Evolutionary conservation across 1,140 invertebrate species (phyloP), one percentile per base, ranked within the genome.

Genomic region (Lasioglossum albipes): DNA sequence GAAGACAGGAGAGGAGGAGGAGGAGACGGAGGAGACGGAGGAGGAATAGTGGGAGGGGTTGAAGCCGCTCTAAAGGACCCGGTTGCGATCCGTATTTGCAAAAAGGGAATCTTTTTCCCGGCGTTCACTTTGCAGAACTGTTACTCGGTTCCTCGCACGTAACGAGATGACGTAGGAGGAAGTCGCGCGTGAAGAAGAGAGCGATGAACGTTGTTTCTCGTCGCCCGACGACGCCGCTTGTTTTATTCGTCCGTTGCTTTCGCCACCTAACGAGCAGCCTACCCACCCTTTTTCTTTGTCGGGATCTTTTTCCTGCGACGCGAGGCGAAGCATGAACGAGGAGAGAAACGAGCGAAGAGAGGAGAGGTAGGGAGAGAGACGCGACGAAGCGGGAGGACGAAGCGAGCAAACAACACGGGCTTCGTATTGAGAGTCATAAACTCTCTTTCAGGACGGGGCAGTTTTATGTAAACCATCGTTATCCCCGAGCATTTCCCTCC

Each of bases 91-190:
- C 79, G 79, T 68, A 69, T 80, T 80, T 80, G 73, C 79, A 49
- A 75, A 80, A 80, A 75, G 79, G 79, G 65, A 61, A 61, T 66
- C 74, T 67, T 59, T 66, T 66, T 82, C 62, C 45, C 74, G 61
- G 64, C 52, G 41, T 81, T 77, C 78, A 62, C 74, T 74, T 80
- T 75, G 68, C 72, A 6, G 73, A 74, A 84, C 84, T 78, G 71
- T 85, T 85, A 82, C 84, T 54, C 66, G 79, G 49, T 64, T 79
- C 70, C 78, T 80, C 83, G 82, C 66, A 75, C 73, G 74, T 85
- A 85, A 85, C 84, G 80, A 86, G 79, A 86, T 42, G 72, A 42
- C 80, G 71, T 45, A 70, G 78, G 59, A 71, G 59, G 71, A 77
- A 82, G 49, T 80, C 62, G 73, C 62, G 77, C 79, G 74, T 81